phyloP scores from a whole-genome alignment of 2,797 vertebrate species.

The Gymnoscopelus microlampas region DNA sequence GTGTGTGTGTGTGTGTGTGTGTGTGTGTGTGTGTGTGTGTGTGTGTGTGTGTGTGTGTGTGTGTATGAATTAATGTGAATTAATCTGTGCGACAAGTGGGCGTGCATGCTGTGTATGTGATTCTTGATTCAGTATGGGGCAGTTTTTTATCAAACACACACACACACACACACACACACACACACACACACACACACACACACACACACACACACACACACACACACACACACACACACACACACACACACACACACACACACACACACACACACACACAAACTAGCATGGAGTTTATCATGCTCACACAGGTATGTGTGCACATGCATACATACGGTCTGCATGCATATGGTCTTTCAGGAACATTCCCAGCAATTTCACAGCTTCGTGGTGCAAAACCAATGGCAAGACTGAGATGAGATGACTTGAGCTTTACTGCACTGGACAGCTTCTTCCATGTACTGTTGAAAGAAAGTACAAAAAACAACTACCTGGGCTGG shows the following conservation, averaged over 20 bases:
- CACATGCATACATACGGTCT: too few relatives aligned
- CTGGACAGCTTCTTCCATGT: neutral
- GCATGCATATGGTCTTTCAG: neutral
- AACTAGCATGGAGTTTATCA: neutral
- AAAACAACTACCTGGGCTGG: too few relatives aligned
- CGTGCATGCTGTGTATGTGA: too few relatives aligned
- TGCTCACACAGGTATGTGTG: too few relatives aligned
- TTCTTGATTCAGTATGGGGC: too few relatives aligned
- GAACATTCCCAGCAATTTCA: constrained; percentile 9
- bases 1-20: neutral
- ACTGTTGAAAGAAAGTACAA: too few relatives aligned
- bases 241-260: neutral
- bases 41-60: neutral
- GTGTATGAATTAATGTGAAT: constrained; percentile 1
- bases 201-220: too few relatives aligned
- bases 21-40: neutral
- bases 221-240: neutral
- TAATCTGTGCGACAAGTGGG: neutral
- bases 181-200: too few relatives aligned
- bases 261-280: constrained; percentile 1
- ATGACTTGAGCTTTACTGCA: neutral
- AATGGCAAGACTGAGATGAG: neutral
- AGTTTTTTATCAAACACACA: too few relatives aligned
- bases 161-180: too few relatives aligned
- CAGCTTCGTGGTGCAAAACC: too few relatives aligned